A percentile compares a stretch with the other conserved stretches of the same genome.
Conservation (phyloP, 1,140 invertebrate genomes). For the Cotesia typhae region DNA sequence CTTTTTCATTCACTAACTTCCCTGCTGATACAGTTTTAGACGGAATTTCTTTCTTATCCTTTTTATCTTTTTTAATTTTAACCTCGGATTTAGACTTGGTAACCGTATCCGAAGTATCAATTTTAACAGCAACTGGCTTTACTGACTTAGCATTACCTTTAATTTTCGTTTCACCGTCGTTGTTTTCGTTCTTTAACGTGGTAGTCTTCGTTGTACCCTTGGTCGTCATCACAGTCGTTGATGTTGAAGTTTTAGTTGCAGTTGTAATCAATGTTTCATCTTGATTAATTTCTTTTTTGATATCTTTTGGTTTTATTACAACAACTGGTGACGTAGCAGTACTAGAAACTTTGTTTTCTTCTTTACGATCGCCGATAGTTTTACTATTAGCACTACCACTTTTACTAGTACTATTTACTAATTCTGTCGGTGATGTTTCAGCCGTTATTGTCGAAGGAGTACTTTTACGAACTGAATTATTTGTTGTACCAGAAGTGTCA, state of each 20-base stretch:
- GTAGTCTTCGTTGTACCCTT: too few relatives aligned
- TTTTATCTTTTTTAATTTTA: conserved; percentile 41
- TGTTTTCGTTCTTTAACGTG: too few relatives aligned
- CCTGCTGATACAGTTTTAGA: conserved; percentile 38
- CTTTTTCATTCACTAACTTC: conserved; percentile 42
- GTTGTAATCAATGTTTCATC: conserved; percentile 12
- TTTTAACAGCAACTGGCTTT: too few relatives aligned
- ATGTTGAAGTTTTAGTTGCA: neutral
- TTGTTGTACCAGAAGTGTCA: conserved; percentile 40
- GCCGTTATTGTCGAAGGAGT: too few relatives aligned
- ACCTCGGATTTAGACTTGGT: conserved; percentile 21
- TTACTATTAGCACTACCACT: conserved; percentile 25
- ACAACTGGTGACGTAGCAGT: conserved; percentile 22
- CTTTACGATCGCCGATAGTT: conserved; percentile 38
- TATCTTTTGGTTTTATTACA: conserved; percentile 51
- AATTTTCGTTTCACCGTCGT: conserved; percentile 8
- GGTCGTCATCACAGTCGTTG: too few relatives aligned
- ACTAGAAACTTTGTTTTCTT: conserved; percentile 45
- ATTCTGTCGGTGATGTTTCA: too few relatives aligned
- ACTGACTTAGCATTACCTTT: conserved; percentile 14
- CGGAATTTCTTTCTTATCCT: conserved; percentile 4
- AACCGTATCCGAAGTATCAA: too few relatives aligned
- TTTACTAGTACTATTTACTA: too few relatives aligned
- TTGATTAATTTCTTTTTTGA: conserved; percentile 52
- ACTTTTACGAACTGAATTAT: too few relatives aligned